phyloP scores from a whole-genome alignment of 2,113 vertebrate species.

The Etia nguti region DNA sequence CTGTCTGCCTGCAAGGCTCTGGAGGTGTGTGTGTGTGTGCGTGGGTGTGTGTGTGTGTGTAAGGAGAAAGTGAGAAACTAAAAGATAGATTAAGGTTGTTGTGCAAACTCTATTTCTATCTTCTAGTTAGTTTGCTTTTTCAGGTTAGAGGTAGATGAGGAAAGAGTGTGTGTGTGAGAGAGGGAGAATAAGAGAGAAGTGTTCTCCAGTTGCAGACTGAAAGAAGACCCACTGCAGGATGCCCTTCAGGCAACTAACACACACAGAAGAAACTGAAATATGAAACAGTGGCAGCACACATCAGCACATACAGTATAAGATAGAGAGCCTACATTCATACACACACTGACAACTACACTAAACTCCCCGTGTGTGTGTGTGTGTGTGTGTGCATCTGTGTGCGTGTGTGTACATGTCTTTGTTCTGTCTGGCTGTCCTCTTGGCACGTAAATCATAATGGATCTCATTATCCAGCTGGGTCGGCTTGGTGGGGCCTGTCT shows the following conservation, averaged over 20 bases:
- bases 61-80: background rate
- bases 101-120: background rate
- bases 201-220: slow-evolving; percentile 34
- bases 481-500: slow-evolving; percentile 67
- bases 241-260: slow-evolving; percentile 27
- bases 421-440: slow-evolving; percentile 63
- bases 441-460: slow-evolving; percentile 70
- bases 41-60: background rate
- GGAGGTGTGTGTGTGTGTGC: background rate
- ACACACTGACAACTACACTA: slow-evolving; percentile 26
- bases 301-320: slow-evolving; percentile 44
- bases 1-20: background rate
- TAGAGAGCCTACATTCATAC: background rate
- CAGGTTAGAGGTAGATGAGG: background rate
- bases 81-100: background rate
- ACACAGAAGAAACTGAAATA: slow-evolving; percentile 37
- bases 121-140: slow-evolving; percentile 2
- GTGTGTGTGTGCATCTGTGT: background rate
- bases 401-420: slow-evolving; percentile 53
- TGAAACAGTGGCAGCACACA: slow-evolving; percentile 50
- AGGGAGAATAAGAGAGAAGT: background rate
- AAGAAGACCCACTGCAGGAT: slow-evolving; percentile 26
- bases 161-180: background rate
- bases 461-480: slow-evolving; percentile 72
- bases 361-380: background rate